A percentile compares a stretch with the other conserved stretches of the same genome.
phyloP scores from a whole-genome alignment of 2,113 vertebrate genomes.

The Ardeotis arabs region DNA sequence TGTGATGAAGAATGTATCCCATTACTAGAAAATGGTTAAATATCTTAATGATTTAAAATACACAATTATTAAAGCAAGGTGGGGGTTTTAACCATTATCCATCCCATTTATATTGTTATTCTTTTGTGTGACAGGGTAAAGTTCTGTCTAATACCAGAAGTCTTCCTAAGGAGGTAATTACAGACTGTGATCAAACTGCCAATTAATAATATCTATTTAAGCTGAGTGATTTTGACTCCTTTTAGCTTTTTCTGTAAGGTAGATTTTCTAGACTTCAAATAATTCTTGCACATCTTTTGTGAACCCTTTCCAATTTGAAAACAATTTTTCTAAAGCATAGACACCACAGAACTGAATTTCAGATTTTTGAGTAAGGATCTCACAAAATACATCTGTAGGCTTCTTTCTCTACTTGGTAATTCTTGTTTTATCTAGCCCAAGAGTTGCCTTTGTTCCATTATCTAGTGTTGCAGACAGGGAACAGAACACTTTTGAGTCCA shows the following conservation, averaged over 20 bases:
- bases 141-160: neutral
- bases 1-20: neutral
- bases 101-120: neutral
- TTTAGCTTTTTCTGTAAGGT: neutral
- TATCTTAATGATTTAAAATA: neutral
- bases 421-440: neutral
- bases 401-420: neutral
- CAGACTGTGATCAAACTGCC: neutral
- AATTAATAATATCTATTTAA: neutral
- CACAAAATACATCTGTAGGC: neutral
- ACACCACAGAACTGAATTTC: neutral
- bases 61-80: neutral
- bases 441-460: neutral
- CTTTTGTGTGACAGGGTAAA: neutral
- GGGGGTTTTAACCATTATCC: neutral
- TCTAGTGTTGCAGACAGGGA: neutral
- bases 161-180: neutral
- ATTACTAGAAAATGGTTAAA: neutral
- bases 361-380: neutral
- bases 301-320: neutral
- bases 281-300: neutral
- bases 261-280: neutral
- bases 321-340: neutral
- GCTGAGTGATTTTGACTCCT: neutral
- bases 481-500: neutral